Conservation (phyloP, 2,113 vertebrate species). For the Anthoscopus minutus region DNA sequence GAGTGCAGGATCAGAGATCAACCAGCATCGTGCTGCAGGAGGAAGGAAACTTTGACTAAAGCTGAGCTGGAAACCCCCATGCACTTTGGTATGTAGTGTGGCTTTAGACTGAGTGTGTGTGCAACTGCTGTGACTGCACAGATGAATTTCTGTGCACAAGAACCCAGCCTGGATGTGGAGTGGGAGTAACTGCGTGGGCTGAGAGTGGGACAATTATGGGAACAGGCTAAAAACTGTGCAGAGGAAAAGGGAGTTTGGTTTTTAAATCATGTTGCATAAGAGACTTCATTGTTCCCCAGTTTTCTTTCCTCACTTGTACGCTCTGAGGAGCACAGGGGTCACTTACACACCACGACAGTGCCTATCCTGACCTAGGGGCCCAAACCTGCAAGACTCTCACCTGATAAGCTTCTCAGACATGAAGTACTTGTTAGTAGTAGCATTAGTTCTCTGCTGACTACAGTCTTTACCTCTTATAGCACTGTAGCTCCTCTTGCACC, state of each 20-base stretch:
- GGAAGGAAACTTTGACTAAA: slow-evolving; percentile 8
- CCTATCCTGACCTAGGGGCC: not conserved
- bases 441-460: not conserved
- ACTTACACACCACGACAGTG: not conserved
- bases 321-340: not conserved
- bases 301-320: not conserved
- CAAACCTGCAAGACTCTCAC: not conserved
- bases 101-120: not conserved
- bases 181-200: not conserved
- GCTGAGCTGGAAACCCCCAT: slow-evolving; percentile 6
- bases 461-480: slow-evolving; percentile 82
- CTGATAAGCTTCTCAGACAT: not conserved
- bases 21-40: not conserved
- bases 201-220: accelerated
- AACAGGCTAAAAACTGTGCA: not conserved
- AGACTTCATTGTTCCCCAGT: not conserved
- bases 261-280: not conserved
- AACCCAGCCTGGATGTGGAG: not conserved
- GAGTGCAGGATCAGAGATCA: not conserved
- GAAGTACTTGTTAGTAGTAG: not conserved
- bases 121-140: not conserved
- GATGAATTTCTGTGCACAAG: not conserved
- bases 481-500: slow-evolving; percentile 88
- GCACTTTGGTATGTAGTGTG: not conserved
- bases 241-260: not conserved